These are phyloP conservation scores for Pangasius krempfi DNA, from an alignment of 2,797 vertebrate genomes.

Conservation along the genomic window DNA sequence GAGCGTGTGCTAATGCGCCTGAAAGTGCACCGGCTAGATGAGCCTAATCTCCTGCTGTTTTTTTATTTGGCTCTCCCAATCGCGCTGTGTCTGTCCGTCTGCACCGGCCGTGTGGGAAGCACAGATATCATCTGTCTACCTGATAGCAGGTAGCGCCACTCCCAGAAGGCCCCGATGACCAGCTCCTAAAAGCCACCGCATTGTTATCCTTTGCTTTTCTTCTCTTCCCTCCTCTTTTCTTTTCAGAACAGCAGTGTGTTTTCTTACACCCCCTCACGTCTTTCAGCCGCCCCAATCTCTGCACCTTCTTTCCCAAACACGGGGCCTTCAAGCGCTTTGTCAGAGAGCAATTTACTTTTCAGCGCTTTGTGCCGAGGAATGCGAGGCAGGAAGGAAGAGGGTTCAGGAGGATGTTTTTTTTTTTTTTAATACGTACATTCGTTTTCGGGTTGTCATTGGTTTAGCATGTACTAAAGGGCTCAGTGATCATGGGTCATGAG, in stretches of 20 bases:
- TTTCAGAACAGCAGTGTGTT: constrained; percentile 56
- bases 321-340: constrained; percentile 73
- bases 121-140: constrained; percentile 78
- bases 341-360: constrained; percentile 79
- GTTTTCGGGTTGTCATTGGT: constrained; percentile 7
- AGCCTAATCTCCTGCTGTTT: constrained; percentile 67
- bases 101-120: constrained; percentile 59
- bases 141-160: constrained; percentile 76
- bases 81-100: constrained; percentile 61
- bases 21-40: neutral
- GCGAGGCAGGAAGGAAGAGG: constrained; percentile 77
- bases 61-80: constrained; percentile 67
- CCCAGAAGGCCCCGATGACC: constrained; percentile 70
- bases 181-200: constrained; percentile 54
- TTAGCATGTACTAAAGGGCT: constrained; percentile 15
- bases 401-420: constrained; percentile 45
- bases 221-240: constrained; percentile 25
- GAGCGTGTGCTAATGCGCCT: neutral
- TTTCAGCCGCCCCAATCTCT: constrained; percentile 68
- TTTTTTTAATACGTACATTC: neutral
- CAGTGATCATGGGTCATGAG: neutral
- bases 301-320: constrained; percentile 68
- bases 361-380: constrained; percentile 77
- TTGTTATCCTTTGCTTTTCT: constrained; percentile 42
- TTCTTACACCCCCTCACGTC: constrained; percentile 65